phyloP scores from a whole-genome alignment of 2,113 vertebrate genomes.

The Pseudonaja textilis region DNA sequence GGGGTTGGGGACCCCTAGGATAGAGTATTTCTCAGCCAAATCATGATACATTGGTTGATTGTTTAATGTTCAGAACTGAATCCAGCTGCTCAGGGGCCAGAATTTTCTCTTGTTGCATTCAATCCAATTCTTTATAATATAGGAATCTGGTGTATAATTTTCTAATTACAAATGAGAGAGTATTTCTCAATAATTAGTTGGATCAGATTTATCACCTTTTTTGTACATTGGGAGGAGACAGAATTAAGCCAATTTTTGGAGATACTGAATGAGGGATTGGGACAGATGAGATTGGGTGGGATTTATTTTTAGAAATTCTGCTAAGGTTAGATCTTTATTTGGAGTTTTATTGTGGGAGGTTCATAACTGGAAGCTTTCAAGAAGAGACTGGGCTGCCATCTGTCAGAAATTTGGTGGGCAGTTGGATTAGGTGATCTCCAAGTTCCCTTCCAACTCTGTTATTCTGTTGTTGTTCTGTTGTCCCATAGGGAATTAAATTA shows the following conservation, averaged over 20 bases:
- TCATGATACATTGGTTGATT: background rate
- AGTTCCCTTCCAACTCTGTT: too few relatives aligned
- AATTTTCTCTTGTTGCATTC: background rate
- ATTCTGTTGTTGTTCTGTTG: too few relatives aligned
- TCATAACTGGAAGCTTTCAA: too few relatives aligned
- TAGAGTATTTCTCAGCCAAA: background rate
- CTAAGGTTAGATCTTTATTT: background rate
- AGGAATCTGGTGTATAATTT: background rate
- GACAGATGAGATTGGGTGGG: background rate
- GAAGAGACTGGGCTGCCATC: too few relatives aligned
- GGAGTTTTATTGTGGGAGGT: background rate
- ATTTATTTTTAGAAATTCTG: background rate
- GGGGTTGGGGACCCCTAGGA: too few relatives aligned
- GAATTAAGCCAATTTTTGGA: background rate
- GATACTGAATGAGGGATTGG: background rate
- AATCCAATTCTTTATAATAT: background rate
- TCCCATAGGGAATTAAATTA: background rate
- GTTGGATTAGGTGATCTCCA: too few relatives aligned
- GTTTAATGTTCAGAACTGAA: background rate
- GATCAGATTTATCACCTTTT: background rate
- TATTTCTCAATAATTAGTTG: background rate
- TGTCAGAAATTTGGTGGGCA: too few relatives aligned
- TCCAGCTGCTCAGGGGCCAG: background rate
- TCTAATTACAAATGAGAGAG: background rate
- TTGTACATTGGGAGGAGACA: background rate